A percentile compares a stretch with the other conserved stretches of the same genome.
Conservation (phyloP, 2,113 vertebrate species). For the Microtus ochrogaster region DNA sequence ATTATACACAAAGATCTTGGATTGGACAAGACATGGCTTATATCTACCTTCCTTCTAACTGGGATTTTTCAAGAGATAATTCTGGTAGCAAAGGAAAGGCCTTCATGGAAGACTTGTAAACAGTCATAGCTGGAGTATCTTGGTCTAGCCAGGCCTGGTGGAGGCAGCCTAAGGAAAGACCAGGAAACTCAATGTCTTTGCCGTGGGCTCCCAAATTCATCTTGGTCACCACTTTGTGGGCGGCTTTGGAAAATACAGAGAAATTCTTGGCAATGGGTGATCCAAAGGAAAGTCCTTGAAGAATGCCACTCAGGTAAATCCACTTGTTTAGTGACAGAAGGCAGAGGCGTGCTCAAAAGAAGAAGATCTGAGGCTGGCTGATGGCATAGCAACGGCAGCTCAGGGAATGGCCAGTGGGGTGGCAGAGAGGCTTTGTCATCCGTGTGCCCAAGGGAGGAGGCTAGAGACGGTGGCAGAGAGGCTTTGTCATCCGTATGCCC, state of each 20-base stretch:
- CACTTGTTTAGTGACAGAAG: not conserved
- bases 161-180: not conserved
- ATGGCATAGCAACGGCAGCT: too few relatives aligned
- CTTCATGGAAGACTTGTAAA: not conserved
- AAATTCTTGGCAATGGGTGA: not conserved
- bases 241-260: not conserved
- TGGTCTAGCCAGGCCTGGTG: not conserved
- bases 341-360: not conserved
- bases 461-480: not conserved
- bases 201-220: not conserved
- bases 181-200: not conserved
- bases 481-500: not conserved
- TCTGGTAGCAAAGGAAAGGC: not conserved
- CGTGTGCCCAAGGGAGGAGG: not conserved
- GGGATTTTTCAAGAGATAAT: not conserved
- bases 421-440: not conserved
- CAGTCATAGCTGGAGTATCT: not conserved
- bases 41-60: not conserved
- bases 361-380: not conserved
- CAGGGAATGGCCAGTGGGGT: fast-evolving
- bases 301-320: not conserved
- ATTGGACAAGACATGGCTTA: not conserved
- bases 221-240: too few relatives aligned
- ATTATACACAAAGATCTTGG: not conserved
- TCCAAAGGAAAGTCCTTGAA: not conserved